Conservation (phyloP, 2,113 vertebrate species). For the Muntiacus muntjak region DNA sequence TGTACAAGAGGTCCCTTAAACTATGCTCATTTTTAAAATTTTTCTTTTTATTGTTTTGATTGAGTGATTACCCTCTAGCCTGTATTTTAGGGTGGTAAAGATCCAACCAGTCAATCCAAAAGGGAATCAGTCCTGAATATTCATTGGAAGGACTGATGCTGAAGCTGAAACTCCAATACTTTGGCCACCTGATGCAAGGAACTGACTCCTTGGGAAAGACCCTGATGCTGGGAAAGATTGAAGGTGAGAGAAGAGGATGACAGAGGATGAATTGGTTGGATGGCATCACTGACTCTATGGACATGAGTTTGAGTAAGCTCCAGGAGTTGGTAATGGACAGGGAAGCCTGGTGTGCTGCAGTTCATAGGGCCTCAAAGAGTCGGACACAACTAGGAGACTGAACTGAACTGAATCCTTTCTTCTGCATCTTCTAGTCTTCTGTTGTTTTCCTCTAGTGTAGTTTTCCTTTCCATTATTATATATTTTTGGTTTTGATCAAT, state of each 20-base stretch:
- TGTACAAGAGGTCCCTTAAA: neutral
- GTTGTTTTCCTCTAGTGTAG: neutral
- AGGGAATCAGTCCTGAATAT: neutral
- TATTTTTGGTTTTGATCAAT: neutral
- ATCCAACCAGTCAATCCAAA: neutral
- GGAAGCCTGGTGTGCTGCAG: neutral
- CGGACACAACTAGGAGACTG: neutral
- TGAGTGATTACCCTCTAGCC: neutral
- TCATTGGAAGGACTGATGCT: neutral
- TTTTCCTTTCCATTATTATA: neutral
- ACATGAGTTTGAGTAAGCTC: neutral
- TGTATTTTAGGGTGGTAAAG: neutral
- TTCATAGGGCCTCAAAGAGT: neutral
- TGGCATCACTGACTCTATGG: neutral
- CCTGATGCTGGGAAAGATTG: neutral
- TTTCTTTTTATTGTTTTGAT: neutral
- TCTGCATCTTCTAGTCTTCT: neutral
- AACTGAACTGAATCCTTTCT: neutral
- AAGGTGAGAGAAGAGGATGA: neutral
- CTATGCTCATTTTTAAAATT: neutral
- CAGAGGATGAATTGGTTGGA: neutral
- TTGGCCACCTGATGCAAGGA: neutral
- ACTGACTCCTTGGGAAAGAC: neutral
- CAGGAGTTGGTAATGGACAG: neutral
- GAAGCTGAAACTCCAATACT: neutral